Base-by-base conservation (phyloP, 1,140 invertebrate species). In the Drosophila asahinai region DNA sequence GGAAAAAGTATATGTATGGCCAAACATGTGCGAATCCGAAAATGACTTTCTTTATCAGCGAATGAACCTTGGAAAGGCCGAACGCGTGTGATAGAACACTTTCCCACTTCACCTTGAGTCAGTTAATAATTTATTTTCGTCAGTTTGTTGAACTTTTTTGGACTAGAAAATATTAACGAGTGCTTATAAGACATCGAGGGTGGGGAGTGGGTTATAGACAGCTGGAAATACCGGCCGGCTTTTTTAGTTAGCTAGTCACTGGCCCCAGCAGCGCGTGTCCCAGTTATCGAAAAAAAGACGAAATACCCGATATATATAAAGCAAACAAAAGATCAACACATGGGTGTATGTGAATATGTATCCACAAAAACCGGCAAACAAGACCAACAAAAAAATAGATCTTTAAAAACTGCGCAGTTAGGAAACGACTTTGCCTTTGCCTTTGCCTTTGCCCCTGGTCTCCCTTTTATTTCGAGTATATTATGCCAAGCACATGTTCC, bases 101-200 rank as follows among this genome's bases (percentile, higher is more conserved):
- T 63, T 61, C 58, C 58, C 63, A 75, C 60, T 80, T 78, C 51
- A 78, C 65, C 83, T 86, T 86, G 83, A 65, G 47, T 65, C 62
- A 76, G 49, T 76, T 60, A 54, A 62, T 48, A 74, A 64, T 47
- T 40, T 80, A 70, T 47, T 60, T 72, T 75, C 30, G 60, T 43
- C 61, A 65, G 81, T 80, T 80, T 83, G 43, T 77, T 83, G 81
- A 84, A 84, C 81, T 52, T 43, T 76, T 49, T n/a, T 19, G 45
- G 3, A 71, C 2, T 11, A 36, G 63, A 72, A 57, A 40, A 25
- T 42, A 22, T n/a, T 27, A 52, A 25, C 25, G 19, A 36, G 22
- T 40, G n/a, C 25, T 27, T 40, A n/a, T 15, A 36, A 14, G 43
- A 19, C 4, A 9, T 38, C 38, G 33, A 38, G 19, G 33, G 30